Conservation (phyloP, 2,797 vertebrate genomes). For the Pachyuromys duprasi region DNA sequence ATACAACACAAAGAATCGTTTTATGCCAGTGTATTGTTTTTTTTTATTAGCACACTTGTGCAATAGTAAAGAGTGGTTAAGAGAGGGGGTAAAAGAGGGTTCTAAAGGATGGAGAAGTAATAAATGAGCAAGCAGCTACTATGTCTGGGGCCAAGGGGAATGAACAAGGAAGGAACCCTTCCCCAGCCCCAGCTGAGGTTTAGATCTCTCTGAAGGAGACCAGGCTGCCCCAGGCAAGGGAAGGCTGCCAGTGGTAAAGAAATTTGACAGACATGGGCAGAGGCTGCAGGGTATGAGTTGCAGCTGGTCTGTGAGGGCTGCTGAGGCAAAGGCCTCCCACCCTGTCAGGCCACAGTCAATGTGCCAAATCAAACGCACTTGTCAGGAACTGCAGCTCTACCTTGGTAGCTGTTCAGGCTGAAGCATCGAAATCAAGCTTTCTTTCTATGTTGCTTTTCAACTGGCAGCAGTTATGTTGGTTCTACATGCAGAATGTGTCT, state of each 20-base stretch:
- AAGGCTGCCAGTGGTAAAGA: background rate
- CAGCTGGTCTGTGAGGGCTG: background rate
- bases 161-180: background rate
- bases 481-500: too few relatives aligned
- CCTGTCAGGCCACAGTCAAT: background rate
- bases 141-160: background rate
- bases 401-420: background rate
- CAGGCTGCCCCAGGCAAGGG: background rate
- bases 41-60: background rate
- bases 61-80: background rate
- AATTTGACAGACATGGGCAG: background rate
- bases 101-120: background rate
- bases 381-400: background rate
- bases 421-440: background rate
- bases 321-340: background rate
- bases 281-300: background rate
- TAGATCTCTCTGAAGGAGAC: background rate
- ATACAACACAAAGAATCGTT: background rate
- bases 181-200: background rate
- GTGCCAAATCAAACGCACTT: background rate
- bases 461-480: background rate
- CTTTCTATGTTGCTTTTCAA: background rate
- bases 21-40: constrained; percentile 2
- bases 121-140: background rate
- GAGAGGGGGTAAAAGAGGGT: background rate